phyloP scores from a whole-genome alignment of 2,888 invertebrate species.

The Hypena proboscidalis region DNA sequence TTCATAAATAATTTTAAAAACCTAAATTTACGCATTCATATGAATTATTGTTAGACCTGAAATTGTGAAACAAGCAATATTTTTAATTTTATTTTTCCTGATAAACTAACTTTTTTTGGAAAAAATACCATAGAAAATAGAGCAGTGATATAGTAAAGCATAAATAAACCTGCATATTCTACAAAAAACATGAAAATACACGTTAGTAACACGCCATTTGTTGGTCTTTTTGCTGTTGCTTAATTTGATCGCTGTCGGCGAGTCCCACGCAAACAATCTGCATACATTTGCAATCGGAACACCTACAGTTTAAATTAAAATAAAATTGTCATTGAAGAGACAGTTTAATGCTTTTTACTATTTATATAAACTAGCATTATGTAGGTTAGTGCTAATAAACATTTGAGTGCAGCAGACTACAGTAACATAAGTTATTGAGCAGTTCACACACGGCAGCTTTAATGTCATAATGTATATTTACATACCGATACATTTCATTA shows the following conservation, averaged over 20 bases:
- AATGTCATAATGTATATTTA: too few relatives aligned
- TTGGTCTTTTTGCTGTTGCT: conserved; percentile 57
- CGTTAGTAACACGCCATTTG: conserved; percentile 60
- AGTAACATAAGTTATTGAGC: background rate
- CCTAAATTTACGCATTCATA: too few relatives aligned
- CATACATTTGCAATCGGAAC: conserved; percentile 68
- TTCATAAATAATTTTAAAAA: too few relatives aligned
- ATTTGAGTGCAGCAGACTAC: conserved; percentile 7
- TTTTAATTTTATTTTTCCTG: too few relatives aligned
- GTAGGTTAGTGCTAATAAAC: conserved; percentile 28
- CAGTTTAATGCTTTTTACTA: conserved; percentile 28
- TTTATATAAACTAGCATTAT: conserved; percentile 19
- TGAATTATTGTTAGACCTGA: too few relatives aligned
- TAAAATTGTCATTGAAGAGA: conserved; percentile 49
- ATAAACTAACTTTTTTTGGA: too few relatives aligned
- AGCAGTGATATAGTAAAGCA: background rate
- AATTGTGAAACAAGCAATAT: too few relatives aligned
- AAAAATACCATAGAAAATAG: too few relatives aligned
- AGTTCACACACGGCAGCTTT: background rate
- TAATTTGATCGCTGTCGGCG: conserved; percentile 67
- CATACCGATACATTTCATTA: too few relatives aligned
- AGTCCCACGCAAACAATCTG: conserved; percentile 69
- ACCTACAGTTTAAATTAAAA: conserved; percentile 54
- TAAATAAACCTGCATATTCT: conserved; percentile 3
- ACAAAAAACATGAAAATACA: conserved; percentile 22